Percentiles rank a stretch among this genome's conserved stretches.
phyloP scores from a whole-genome alignment of 2,888 invertebrate species.

The Epirrhoe tristata region DNA sequence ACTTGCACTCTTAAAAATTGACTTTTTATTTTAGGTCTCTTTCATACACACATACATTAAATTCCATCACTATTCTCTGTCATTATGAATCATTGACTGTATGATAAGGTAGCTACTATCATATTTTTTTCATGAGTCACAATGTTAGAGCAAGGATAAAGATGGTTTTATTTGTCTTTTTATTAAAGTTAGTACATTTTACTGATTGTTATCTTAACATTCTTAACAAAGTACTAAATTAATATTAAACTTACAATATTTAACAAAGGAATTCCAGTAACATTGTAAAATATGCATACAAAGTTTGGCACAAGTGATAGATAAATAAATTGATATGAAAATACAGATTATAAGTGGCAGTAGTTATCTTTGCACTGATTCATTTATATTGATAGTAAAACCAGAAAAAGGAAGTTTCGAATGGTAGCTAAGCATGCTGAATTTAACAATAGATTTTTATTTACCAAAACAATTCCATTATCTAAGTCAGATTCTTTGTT shows the following conservation, averaged over 20 bases:
- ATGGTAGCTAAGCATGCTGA: neutral
- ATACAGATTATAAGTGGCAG: slow-evolving; percentile 17
- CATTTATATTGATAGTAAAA: slow-evolving; percentile 2
- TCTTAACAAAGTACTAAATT: neutral
- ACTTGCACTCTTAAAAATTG: slow-evolving; percentile 5
- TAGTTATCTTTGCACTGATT: slow-evolving; percentile 22
- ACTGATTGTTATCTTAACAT: neutral
- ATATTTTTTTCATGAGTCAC: slow-evolving; percentile 41
- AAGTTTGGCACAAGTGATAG: slow-evolving; percentile 55
- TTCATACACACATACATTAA: slow-evolving; percentile 17
- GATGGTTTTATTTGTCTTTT: slow-evolving; percentile 19
- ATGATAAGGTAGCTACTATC: slow-evolving; percentile 19
- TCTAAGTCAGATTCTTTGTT: slow-evolving; percentile 41
- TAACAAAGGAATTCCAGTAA: slow-evolving; percentile 16
- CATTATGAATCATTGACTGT: slow-evolving; percentile 42
- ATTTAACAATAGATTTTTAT: slow-evolving; percentile 24
- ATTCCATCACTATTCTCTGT: slow-evolving; percentile 24
- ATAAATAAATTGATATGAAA: slow-evolving; percentile 39
- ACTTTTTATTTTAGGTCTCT: slow-evolving; percentile 9
- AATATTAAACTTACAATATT: neutral
- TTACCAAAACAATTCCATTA: slow-evolving; percentile 13
- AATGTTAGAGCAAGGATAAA: slow-evolving; percentile 11
- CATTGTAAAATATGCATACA: slow-evolving; percentile 40
- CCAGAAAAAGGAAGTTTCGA: slow-evolving; percentile 15
- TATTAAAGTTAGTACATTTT: neutral